Conservation (phyloP, 2,888 invertebrate genomes). For the Lacanobia oleracea region DNA sequence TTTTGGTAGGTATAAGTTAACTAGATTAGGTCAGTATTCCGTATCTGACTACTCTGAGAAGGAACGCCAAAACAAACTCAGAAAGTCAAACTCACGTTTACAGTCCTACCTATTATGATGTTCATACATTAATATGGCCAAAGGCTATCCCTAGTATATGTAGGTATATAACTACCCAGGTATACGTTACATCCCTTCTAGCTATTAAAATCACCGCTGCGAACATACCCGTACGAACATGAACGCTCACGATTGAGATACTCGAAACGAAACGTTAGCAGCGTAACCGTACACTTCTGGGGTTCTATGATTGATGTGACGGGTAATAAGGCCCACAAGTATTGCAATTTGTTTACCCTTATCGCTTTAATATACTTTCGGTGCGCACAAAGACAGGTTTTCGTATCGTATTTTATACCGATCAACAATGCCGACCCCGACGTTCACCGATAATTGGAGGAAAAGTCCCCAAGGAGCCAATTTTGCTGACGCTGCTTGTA, state of each 20-base stretch:
- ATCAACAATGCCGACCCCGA: conserved; percentile 84
- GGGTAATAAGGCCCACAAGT: conserved; percentile 89
- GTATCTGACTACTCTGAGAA: too few species aligned
- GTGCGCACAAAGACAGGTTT: conserved; percentile 79
- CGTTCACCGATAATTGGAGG: conserved; percentile 85
- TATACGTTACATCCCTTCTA: not conserved
- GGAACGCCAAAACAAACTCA: too few species aligned
- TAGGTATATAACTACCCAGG: not conserved
- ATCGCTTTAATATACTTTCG: conserved; percentile 85
- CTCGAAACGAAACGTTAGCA: conserved; percentile 69
- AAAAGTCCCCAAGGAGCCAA: conserved; percentile 87
- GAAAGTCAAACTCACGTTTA: not conserved
- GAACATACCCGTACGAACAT: conserved; percentile 23
- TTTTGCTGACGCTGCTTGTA: conserved; percentile 80
- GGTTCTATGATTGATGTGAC: conserved; percentile 89
- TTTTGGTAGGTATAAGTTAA: too few species aligned
- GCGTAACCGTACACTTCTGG: conserved; percentile 83
- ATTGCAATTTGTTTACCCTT: conserved; percentile 90
- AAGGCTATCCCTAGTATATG: not conserved
- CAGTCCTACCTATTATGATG: not conserved
- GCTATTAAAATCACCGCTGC: conserved; percentile 38
- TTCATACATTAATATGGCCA: not conserved
- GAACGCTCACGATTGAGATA: conserved; percentile 68
- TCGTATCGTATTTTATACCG: conserved; percentile 86
- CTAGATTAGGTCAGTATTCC: too few species aligned